These are phyloP conservation scores for Penelope pileata DNA, from an alignment of 2,113 vertebrate species.

Conservation along the genomic window DNA sequence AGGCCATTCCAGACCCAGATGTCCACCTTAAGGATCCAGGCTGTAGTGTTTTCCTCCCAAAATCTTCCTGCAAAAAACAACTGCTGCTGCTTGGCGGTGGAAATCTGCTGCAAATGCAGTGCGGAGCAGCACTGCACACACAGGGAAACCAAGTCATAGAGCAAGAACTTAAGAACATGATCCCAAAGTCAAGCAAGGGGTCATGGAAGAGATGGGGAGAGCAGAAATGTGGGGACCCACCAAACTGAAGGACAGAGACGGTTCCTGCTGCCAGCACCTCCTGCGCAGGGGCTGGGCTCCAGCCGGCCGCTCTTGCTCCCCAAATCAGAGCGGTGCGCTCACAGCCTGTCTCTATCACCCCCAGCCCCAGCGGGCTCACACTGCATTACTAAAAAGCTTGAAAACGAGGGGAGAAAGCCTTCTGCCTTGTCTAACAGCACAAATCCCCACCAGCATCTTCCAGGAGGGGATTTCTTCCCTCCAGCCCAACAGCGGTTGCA, in stretches of 20 bases:
- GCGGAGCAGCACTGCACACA: background rate
- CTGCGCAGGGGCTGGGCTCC: background rate
- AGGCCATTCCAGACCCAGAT: background rate
- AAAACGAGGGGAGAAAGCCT: background rate
- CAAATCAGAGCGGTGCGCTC: background rate
- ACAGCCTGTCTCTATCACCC: background rate
- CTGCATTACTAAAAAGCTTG: background rate
- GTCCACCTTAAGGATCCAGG: background rate
- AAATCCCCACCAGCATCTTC: background rate
- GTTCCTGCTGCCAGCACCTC: background rate
- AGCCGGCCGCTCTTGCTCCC: rapidly evolving
- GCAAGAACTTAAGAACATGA: background rate
- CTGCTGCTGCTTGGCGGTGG: background rate
- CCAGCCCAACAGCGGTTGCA: background rate
- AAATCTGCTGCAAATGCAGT: background rate
- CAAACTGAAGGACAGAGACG: background rate
- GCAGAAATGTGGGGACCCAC: background rate
- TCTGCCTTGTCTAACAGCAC: background rate
- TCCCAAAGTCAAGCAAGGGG: background rate
- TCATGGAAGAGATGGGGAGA: rapidly evolving
- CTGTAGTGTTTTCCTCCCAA: background rate
- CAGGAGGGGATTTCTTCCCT: background rate
- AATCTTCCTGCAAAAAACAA: background rate
- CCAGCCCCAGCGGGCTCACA: background rate
- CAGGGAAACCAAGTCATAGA: background rate